Conservation (phyloP, 1,140 invertebrate genomes). For the Drosophila sp. region DNA sequence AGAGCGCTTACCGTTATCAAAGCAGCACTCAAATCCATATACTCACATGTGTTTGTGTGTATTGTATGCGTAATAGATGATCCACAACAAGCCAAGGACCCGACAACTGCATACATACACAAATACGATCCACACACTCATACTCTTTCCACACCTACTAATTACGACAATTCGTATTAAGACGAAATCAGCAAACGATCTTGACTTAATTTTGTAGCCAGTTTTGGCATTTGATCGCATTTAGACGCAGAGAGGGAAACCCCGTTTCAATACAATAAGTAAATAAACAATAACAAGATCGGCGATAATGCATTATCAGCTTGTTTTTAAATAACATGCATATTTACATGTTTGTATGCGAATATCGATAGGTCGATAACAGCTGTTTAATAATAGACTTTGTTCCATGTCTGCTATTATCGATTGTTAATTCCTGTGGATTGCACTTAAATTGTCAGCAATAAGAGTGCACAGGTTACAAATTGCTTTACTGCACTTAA, state of each 20-base stretch:
- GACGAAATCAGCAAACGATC: constrained; percentile 16
- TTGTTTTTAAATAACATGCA: constrained; percentile 41
- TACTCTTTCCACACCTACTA: background rate
- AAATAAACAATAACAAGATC: constrained; percentile 20
- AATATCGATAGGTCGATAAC: constrained; percentile 27
- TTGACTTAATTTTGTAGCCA: constrained; percentile 17
- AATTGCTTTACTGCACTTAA: background rate
- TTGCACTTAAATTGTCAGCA: constrained; percentile 29
- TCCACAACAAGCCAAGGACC: constrained; percentile 50
- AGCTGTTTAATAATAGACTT: constrained; percentile 5
- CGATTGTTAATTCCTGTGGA: constrained; percentile 31
- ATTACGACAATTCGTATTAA: background rate
- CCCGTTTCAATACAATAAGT: background rate
- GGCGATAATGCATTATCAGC: constrained; percentile 12
- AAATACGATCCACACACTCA: background rate
- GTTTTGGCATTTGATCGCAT: constrained; percentile 7
- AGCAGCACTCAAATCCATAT: constrained; percentile 29
- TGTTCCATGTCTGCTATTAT: constrained; percentile 13
- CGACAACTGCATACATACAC: constrained; percentile 2
- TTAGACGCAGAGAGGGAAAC: constrained; percentile 1
- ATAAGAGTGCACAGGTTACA: constrained; percentile 35
- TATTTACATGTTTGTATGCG: constrained; percentile 16
- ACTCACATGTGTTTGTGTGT: background rate
- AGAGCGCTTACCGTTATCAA: constrained; percentile 52
- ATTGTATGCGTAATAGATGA: constrained; percentile 24